phyloP scores from a whole-genome alignment of 2,888 invertebrate genomes.

The Hybos culiciformis region DNA sequence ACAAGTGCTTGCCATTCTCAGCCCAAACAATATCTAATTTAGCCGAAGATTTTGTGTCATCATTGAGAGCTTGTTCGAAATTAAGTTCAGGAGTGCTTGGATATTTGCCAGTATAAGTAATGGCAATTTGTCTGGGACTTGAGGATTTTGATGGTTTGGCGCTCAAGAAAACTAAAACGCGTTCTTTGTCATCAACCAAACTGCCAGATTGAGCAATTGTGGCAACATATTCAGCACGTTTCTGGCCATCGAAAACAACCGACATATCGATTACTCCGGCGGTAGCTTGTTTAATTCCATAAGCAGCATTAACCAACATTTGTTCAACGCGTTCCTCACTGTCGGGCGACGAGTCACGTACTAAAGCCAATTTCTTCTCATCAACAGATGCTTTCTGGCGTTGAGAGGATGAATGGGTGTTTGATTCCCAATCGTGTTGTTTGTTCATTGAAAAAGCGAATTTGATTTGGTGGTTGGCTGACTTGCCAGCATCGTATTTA shows the following conservation, averaged over 20 bases:
- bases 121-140: conserved; percentile 34
- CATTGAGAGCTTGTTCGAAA: conserved; percentile 41
- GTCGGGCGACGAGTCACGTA: conserved; percentile 32
- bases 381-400: conserved; percentile 9
- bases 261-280: conserved; percentile 35
- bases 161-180: conserved; percentile 37
- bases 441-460: conserved; percentile 5
- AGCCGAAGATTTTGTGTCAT: conserved; percentile 38
- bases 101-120: conserved; percentile 21
- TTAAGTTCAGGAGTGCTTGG: conserved; percentile 42
- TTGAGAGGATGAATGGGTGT: background rate
- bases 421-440: background rate
- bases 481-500: conserved; percentile 12
- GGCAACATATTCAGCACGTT: conserved; percentile 41
- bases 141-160: conserved; percentile 6
- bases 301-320: conserved; percentile 39
- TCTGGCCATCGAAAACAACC: conserved; percentile 41
- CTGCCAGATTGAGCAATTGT: conserved; percentile 45
- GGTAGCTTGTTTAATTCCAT: conserved; percentile 36
- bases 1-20: conserved; percentile 29
- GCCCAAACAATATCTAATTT: conserved; percentile 41
- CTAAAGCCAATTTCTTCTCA: conserved; percentile 14
- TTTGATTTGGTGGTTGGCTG: conserved; percentile 13
- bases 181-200: conserved; percentile 41
- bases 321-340: conserved; percentile 40